Evolutionary conservation across 2,888 invertebrate species (phyloP).

Genomic region (Zeuzera pyrina): DNA sequence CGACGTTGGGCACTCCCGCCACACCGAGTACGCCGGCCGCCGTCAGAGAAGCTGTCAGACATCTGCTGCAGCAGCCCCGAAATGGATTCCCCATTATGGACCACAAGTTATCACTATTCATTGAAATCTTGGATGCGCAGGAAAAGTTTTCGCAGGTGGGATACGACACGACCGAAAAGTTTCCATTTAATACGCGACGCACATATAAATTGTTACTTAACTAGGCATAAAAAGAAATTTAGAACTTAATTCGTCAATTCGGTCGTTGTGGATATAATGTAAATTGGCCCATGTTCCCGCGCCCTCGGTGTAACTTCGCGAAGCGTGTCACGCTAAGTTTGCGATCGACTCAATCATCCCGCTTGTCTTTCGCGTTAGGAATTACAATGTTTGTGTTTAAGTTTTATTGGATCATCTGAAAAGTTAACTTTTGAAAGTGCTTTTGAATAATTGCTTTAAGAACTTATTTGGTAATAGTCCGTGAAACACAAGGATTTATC

Average conservation of each 20-base stretch:
- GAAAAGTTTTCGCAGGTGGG: conserved; percentile 85
- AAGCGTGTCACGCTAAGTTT: conserved; percentile 22
- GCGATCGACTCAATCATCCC: conserved; percentile 22
- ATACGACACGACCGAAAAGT: no score
- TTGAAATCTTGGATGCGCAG: conserved; percentile 87
- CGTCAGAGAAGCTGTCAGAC: conserved; percentile 79
- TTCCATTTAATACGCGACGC: not conserved
- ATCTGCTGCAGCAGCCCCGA: conserved; percentile 78
- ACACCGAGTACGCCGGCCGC: conserved; percentile 75
- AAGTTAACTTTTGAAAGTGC: no score
- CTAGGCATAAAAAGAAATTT: conserved; percentile 13
- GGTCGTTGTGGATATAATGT: conserved; percentile 22
- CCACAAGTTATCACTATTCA: conserved; percentile 84
- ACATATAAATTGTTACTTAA: not conserved
- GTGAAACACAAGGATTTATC: no score
- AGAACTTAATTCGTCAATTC: conserved; percentile 13
- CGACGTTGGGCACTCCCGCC: conserved; percentile 44
- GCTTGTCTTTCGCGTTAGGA: conserved; percentile 8
- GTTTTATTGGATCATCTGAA: not conserved
- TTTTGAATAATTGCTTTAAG: no score
- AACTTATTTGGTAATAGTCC: no score
- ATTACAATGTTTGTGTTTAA: not conserved
- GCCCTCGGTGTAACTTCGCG: conserved; percentile 12
- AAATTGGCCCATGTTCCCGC: conserved; percentile 16
- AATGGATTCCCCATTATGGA: conserved; percentile 84